Percentiles rank a stretch among this genome's conserved stretches.
These are phyloP conservation scores for Perizoma flavofasciatum DNA, from an alignment of 2,888 invertebrate species.

Conservation along the genomic window DNA sequence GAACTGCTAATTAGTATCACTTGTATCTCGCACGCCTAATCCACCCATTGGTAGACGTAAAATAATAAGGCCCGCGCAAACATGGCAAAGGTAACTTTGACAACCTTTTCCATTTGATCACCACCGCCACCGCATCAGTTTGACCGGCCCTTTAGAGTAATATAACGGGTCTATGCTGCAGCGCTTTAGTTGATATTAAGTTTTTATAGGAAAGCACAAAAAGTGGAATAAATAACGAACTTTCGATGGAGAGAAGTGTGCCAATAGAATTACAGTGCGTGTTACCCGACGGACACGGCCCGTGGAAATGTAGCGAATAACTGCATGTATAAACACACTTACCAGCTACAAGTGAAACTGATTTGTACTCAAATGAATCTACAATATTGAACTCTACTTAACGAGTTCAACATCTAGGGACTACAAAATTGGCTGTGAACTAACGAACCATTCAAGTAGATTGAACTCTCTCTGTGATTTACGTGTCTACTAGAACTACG, in stretches of 20 bases:
- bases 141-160: too few relatives aligned
- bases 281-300: conserved; percentile 43
- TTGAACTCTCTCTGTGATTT: neutral
- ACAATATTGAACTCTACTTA: neutral
- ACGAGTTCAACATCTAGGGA: neutral
- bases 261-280: conserved; percentile 66
- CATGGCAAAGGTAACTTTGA: too few relatives aligned
- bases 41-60: too few relatives aligned
- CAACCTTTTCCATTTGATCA: too few relatives aligned
- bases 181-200: conserved; percentile 10
- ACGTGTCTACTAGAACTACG: too few relatives aligned
- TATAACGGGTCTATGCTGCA: too few relatives aligned
- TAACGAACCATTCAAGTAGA: neutral
- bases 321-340: conserved; percentile 58
- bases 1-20: too few relatives aligned
- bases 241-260: conserved; percentile 74
- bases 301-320: conserved; percentile 56
- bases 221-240: conserved; percentile 71
- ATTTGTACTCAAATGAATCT: conserved; percentile 37
- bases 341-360: conserved; percentile 66
- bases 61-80: too few relatives aligned
- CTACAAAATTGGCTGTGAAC: neutral
- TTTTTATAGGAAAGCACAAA: conserved; percentile 62
- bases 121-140: too few relatives aligned
- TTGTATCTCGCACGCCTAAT: too few relatives aligned